A percentile compares a stretch with the other conserved stretches of the same genome.
phyloP scores from a whole-genome alignment of 2,113 vertebrate species.

The Benitochromis conjunctus region DNA sequence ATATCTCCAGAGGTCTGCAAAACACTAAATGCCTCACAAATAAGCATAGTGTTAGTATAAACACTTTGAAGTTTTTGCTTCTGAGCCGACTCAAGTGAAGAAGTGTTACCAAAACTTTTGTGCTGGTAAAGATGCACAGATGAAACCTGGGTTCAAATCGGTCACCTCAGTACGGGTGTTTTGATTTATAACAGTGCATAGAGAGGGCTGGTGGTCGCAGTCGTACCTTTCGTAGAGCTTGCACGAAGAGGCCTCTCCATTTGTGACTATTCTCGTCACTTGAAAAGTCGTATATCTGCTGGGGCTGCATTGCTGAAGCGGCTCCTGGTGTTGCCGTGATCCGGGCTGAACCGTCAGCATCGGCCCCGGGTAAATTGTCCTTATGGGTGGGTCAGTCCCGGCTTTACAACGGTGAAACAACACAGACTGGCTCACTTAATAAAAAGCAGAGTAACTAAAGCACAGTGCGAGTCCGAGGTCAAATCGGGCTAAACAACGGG shows the following conservation, averaged over 20 bases:
- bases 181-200: not conserved
- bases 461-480: not conserved
- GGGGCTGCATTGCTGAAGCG: constrained; percentile 87
- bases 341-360: constrained; percentile 80
- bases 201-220: not conserved
- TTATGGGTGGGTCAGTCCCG: constrained; percentile 72
- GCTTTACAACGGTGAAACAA: constrained; percentile 47
- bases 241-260: constrained; percentile 94
- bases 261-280: constrained; percentile 93
- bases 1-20: not conserved
- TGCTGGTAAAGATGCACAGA: not conserved
- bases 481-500: not conserved
- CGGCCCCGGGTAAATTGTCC: constrained; percentile 71
- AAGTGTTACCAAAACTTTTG: not conserved
- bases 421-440: constrained; percentile 1
- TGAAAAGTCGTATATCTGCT: constrained; percentile 92
- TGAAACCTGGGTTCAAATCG: not conserved
- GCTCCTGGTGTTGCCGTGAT: constrained; percentile 76
- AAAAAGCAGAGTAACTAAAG: constrained; percentile 4
- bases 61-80: not conserved
- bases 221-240: constrained; percentile 89
- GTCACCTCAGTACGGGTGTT: not conserved
- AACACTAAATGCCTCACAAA: not conserved
- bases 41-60: not conserved
- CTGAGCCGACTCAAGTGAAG: not conserved